Evolutionary conservation across 1,140 invertebrate species (phyloP), one percentile per base, ranked within the genome.

Genomic region (Aphaenogaster rudis): DNA sequence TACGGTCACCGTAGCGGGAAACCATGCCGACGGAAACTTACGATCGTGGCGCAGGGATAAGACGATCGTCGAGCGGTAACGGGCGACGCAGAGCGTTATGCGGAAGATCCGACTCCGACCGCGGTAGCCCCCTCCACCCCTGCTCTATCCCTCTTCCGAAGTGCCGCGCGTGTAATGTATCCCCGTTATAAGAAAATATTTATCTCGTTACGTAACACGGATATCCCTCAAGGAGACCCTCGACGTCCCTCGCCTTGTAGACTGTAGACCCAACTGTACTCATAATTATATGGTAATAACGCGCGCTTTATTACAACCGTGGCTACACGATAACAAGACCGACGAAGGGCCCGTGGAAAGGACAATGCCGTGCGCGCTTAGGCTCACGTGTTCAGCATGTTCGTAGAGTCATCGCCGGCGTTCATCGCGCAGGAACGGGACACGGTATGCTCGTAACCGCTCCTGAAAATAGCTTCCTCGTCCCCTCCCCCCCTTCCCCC

Each of bases 201-300:
- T 86, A 86, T 87, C 67, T 71, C 67, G 80, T 89, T 79, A 86
- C 28, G 67, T 80, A 88, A 88, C 87, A 72, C 57, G 66, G 17
- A 52, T 80, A 61, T 76, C 61, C 57, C 6, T 15, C 36, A 17
- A 42, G 52, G 67, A 80, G 63, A 33, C 21, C 15, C 48, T 9
- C 76, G 57, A 77, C 59, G 54, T 39, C 21, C 36, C 45, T 57
- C 78, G 39, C 59, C 74, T 48, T 79, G 87, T 57, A 63, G 69
- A 79, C 59, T 79, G 87, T 57, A 63, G 69, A 79, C 59, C 76
- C 39, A 61, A 67, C 64, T 54, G 69, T 76, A 54, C 86, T 87
- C 71, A 88, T 91, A 91, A 91, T 91, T 91, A 91, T 91, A 91
- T 91, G 90, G 66, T 91, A 91, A 91, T 91, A 87, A 79, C 76